Percentiles rank a stretch among this genome's conserved stretches.
phyloP scores from a whole-genome alignment of 2,888 invertebrate genomes.

The Eupithecia centaureata region DNA sequence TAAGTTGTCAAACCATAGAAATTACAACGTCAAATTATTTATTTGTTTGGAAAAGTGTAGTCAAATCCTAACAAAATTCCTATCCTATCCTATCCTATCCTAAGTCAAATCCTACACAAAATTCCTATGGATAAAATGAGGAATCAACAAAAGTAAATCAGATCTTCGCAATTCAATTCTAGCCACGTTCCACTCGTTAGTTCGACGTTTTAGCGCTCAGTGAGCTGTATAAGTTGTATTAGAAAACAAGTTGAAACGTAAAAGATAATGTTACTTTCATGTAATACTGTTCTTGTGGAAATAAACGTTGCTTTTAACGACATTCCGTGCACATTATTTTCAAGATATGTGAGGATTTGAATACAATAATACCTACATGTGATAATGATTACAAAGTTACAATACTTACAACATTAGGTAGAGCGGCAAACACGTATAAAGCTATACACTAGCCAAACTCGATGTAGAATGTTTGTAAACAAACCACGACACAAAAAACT shows the following conservation, averaged over 20 bases:
- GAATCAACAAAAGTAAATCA: neutral
- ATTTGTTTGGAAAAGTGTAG: neutral
- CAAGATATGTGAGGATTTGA: neutral
- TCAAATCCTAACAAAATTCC: no score
- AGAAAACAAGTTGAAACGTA: neutral
- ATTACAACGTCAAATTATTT: neutral
- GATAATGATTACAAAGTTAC: no score
- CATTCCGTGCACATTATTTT: neutral
- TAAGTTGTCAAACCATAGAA: no score
- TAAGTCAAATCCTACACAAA: no score
- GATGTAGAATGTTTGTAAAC: no score
- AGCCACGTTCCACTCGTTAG: conserved; percentile 8
- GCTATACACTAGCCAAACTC: no score
- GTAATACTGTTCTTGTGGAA: neutral
- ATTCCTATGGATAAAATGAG: neutral
- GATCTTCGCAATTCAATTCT: neutral
- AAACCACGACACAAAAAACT: no score
- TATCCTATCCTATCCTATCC: no score
- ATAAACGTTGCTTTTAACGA: neutral
- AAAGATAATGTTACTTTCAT: neutral
- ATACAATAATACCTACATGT: neutral
- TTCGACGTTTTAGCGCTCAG: conserved; percentile 2
- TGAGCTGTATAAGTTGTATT: neutral
- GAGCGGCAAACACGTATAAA: no score
- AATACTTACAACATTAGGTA: no score